Evolutionary conservation across 2,797 vertebrate genomes (phyloP), one percentile per base, ranked within the genome.

Genomic region (Danio aesculapii): DNA sequence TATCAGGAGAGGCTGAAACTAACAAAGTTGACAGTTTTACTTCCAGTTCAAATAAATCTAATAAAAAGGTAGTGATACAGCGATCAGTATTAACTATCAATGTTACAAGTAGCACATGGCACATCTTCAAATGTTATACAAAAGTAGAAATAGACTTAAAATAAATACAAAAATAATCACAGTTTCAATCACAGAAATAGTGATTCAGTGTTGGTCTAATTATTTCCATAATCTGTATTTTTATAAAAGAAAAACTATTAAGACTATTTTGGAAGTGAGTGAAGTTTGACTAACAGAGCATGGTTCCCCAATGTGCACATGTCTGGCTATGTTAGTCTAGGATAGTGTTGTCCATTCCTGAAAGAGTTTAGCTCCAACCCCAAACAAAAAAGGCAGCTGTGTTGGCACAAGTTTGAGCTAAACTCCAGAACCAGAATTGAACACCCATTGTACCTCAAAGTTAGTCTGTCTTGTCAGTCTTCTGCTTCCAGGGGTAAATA

Each of bases 401-500:
- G 47, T 8, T 13, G 8, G 50, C 10, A 13, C 10, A 53, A 11
- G 50, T 53, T 53, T 53, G 14, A 13, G 12, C 50, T 53, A 10
- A 53, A 53, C 12, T 53, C 50, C 12, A 49, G 47, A 10, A 11
- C 8, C 50, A 53, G 50, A 53, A 53, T 13, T 13, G 5, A 11
- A 5, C 30, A 30, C 1, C 1, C 30, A 30, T 30, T 13, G 44
- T 14, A 10, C 6, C 13, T n/a, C 21, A 57, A 9, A 44, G 19
- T 96, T 89, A 99, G 84, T 97, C 95, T 12, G 92, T 92, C 89
- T 98, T 98, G 87, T 94, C 93, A 88, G 82, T 93, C 91, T 96
- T 97, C 88, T 95, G 96, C 81, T 92, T 97, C 98, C 98, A 99
- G 70, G 98, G 98, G 86, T 98, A 99, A 88, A 99, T 93, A 52